phyloP scores from a whole-genome alignment of 2,113 vertebrate genomes.

The Engraulis encrasicolus region DNA sequence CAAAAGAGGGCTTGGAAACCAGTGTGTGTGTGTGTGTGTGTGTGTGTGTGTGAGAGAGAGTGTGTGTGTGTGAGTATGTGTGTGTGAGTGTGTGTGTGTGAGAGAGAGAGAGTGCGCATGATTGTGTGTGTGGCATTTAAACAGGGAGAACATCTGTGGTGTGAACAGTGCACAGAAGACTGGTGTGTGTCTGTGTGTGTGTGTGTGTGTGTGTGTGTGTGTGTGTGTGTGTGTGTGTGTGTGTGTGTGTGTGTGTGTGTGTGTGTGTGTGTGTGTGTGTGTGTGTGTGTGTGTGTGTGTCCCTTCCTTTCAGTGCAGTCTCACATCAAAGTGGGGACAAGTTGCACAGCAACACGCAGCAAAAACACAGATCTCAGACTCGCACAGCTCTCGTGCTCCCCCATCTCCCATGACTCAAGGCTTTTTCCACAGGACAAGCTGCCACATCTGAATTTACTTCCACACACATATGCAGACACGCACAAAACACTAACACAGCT shows the following conservation, averaged over 20 bases:
- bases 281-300: too few relatives aligned
- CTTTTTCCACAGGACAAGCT: constrained; percentile 29
- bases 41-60: background rate
- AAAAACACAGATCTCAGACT: constrained; percentile 21
- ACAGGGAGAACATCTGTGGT: constrained; percentile 42
- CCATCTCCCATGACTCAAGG: constrained; percentile 15
- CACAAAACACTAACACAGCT: background rate
- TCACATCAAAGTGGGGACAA: constrained; percentile 32
- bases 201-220: too few relatives aligned
- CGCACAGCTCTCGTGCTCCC: too few relatives aligned
- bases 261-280: too few relatives aligned
- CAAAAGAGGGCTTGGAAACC: too few relatives aligned
- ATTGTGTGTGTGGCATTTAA: constrained; percentile 25
- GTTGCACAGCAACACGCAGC: background rate
- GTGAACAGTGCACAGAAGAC: background rate
- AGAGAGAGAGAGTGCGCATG: background rate
- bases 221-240: too few relatives aligned
- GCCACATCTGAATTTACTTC: constrained; percentile 6
- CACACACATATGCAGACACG: background rate
- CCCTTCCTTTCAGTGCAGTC: constrained; percentile 22
- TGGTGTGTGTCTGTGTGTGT: constrained; percentile 31
- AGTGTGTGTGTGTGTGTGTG: too few relatives aligned
- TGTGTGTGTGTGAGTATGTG: background rate
- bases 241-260: too few relatives aligned
- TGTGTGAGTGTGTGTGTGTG: background rate